A percentile compares a stretch with the other conserved stretches of the same genome.
Evolutionary conservation across 1,140 invertebrate genomes (phyloP).

Genomic region (Pseudomyrmex flavicornis): DNA sequence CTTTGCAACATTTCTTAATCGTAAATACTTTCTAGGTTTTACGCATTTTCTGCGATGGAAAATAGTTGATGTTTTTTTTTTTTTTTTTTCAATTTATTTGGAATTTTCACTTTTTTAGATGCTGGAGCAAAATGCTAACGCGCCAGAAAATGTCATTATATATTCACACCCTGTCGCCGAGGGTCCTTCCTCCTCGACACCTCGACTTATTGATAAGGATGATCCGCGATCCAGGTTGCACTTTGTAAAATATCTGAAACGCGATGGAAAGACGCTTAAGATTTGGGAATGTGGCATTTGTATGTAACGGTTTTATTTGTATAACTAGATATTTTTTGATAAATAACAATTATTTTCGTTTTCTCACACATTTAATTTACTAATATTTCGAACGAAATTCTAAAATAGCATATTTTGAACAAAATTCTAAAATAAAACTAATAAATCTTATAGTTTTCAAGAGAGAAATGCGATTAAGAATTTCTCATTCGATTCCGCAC

Average conservation of each 20-base stretch:
- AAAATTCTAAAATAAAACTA: not conserved
- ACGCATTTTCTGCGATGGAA: too few species aligned
- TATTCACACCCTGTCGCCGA: constrained; percentile 72
- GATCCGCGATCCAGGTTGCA: constrained; percentile 86
- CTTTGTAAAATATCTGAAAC: constrained; percentile 88
- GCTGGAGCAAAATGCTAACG: constrained; percentile 64
- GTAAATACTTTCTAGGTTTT: not conserved
- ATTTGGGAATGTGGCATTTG: constrained; percentile 89
- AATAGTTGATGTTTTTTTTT: not conserved
- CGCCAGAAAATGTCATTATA: constrained; percentile 70
- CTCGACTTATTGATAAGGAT: constrained; percentile 83
- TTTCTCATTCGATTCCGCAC: constrained; percentile 20
- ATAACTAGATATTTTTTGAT: not conserved
- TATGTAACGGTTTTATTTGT: constrained; percentile 80
- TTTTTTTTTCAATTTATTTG: not conserved
- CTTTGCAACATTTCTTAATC: not conserved
- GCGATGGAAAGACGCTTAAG: constrained; percentile 87
- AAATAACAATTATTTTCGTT: not conserved
- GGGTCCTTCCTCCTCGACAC: constrained; percentile 58
- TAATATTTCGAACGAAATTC: not conserved
- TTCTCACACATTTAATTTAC: too few species aligned
- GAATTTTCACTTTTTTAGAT: constrained; percentile 54
- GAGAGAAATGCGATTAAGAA: constrained; percentile 13
- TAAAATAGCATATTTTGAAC: too few species aligned
- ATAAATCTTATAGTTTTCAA: not conserved